Evolutionary conservation across 2,797 vertebrate species (phyloP), one percentile per base, ranked within the genome.

Genomic region (Halcyon chelicuti): DNA sequence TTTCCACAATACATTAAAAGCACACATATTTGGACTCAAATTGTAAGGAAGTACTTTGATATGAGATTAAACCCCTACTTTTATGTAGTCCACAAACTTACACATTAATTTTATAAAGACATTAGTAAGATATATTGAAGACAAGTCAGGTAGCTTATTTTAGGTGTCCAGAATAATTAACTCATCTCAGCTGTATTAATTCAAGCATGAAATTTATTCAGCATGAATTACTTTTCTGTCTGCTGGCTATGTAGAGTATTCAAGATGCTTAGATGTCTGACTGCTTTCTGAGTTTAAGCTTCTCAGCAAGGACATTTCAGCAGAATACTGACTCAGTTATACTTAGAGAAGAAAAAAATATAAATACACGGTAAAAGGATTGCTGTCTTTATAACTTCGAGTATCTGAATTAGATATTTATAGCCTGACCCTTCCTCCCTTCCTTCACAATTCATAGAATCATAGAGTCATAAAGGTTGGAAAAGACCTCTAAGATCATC

Each of bases 371-470:
- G 4, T 46, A 70, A 81, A 5, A 68, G 5, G 1, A 2, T 17
- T 84, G 11, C 61, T 6, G 8, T 81, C 13, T 78, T 83, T 76
- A 51, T 18, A 47, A 40, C 37, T 60, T n/a, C 66, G 19, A 79
- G 3, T 73, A 40, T 5, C n/a, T 42, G 20, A 51, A 35, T 21
- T 26, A 73, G 29, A 33, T 5, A 17, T 70, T 78, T 63, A 25
- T 12, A 71, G 4, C 31, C 5, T 0, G 2, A 68, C 6, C 2
- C 2, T 74, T 72, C 8, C 8, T 78, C 7, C 2, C 2, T 74
- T 72, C 8, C 9, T 78, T 76, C 13, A 20, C 44, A 58, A 87
- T 52, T 93, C 29, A 70, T 51, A 51, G 49, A 51, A 15, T 28
- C 49, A 51, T 51, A 26, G 40, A 42, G 18, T 42, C 40, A 42